Evolutionary conservation across 2,797 vertebrate genomes (phyloP).

Genomic region (Thalassophryne amazonica): DNA sequence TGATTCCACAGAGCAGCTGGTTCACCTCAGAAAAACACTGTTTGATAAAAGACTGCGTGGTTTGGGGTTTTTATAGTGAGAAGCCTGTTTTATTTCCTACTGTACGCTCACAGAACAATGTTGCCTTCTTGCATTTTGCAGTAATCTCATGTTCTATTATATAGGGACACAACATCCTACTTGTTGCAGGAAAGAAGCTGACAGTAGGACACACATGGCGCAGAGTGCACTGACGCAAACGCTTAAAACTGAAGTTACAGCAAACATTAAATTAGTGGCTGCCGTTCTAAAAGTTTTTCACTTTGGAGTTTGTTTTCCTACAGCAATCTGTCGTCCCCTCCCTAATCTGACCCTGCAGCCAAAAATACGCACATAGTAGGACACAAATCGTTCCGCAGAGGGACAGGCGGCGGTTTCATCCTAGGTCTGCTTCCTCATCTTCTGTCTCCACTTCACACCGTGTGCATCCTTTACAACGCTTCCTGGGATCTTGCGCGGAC

Average conservation of each 20-base stretch:
- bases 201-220: neutral
- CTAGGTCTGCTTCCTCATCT: neutral
- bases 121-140: slow-evolving; percentile 1
- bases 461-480: neutral
- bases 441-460: neutral
- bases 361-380: slow-evolving; percentile 27
- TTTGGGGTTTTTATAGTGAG: slow-evolving; percentile 27
- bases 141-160: neutral
- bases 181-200: neutral
- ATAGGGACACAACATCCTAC: neutral
- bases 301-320: slow-evolving; percentile 25
- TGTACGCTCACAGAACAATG: neutral
- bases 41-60: slow-evolving; percentile 45
- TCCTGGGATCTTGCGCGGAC: neutral
- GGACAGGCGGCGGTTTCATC: slow-evolving; percentile 14
- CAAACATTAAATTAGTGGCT: slow-evolving; percentile 3
- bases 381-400: neutral
- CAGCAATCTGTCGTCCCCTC: slow-evolving; percentile 3
- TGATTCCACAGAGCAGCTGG: slow-evolving; percentile 34
- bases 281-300: slow-evolving; percentile 3
- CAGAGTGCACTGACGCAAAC: neutral
- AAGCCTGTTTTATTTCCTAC: slow-evolving; percentile 53
- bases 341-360: slow-evolving; percentile 20
- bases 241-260: neutral
- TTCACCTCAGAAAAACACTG: slow-evolving; percentile 38